These are phyloP conservation scores for Entomobrya multifasciata DNA, from an alignment of 2,888 invertebrate species.

Conservation along the genomic window DNA sequence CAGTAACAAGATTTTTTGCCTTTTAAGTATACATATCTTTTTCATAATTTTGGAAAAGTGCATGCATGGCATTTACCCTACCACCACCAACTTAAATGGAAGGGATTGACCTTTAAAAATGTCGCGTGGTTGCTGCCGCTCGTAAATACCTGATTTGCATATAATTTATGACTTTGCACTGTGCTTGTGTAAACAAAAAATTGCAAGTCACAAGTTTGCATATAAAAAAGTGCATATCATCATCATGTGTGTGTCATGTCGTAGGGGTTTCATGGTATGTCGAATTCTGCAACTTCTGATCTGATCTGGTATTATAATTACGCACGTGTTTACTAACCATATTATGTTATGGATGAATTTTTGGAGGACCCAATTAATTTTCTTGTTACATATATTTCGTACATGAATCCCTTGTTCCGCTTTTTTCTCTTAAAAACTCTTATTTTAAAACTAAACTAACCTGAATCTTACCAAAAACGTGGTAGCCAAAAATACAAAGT, in stretches of 20 bases:
- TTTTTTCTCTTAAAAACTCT: slow-evolving; percentile 38
- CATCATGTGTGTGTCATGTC: too few relatives aligned
- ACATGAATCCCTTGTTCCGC: not conserved
- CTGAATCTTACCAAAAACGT: not conserved
- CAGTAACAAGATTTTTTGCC: not conserved
- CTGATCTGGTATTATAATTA: too few relatives aligned
- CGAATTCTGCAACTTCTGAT: not conserved
- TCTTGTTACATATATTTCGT: not conserved
- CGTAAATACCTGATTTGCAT: not conserved
- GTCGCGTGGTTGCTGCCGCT: not conserved
- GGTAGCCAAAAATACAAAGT: not conserved
- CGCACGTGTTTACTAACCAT: not conserved
- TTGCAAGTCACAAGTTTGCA: slow-evolving; percentile 38
- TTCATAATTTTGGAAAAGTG: slow-evolving; percentile 36
- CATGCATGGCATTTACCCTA: not conserved
- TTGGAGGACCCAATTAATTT: slow-evolving; percentile 3
- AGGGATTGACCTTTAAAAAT: slow-evolving; percentile 50
- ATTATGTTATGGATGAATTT: not conserved
- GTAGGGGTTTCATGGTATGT: not conserved
- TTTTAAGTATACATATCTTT: slow-evolving; percentile 8
- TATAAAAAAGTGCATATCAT: not conserved
- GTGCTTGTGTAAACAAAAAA: slow-evolving; percentile 29
- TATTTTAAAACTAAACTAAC: slow-evolving; percentile 31
- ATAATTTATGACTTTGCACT: not conserved
- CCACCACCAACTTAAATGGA: not conserved